Evolutionary conservation across 2,797 vertebrate species (phyloP).

Genomic region (Esox lucius): DNA sequence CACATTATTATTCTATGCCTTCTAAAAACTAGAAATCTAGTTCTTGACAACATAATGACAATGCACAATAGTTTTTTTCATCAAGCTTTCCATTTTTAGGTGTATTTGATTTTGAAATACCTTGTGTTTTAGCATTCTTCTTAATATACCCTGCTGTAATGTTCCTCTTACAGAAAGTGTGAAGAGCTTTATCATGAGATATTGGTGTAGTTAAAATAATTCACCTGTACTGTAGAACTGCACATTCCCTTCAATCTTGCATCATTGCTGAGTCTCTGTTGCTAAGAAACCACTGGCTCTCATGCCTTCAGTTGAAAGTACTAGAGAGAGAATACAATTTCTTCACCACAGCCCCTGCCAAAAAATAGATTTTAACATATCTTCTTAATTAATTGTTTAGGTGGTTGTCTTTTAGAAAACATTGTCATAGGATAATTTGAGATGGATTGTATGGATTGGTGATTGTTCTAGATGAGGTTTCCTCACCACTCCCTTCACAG

Average conservation of each 20-base stretch:
- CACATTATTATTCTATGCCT: constrained; percentile 2
- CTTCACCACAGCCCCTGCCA: constrained; percentile 29
- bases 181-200: constrained; percentile 50
- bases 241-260: constrained; percentile 74
- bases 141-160: constrained; percentile 15
- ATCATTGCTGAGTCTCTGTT: constrained; percentile 79
- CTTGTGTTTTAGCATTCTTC: neutral
- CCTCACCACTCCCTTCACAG: constrained; percentile 13
- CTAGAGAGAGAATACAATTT: constrained; percentile 64
- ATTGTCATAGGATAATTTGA: neutral
- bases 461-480: neutral
- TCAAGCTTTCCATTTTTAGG: neutral
- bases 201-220: constrained; percentile 42
- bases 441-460: neutral
- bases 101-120: neutral
- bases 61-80: neutral
- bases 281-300: constrained; percentile 79
- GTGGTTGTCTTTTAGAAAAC: neutral
- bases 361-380: constrained; percentile 53
- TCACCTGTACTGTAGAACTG: constrained; percentile 72
- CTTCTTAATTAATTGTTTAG: constrained; percentile 47
- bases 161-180: constrained; percentile 28
- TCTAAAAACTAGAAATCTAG: neutral
- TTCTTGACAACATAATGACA: neutral
- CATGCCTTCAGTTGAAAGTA: constrained; percentile 71